Percentiles rank a stretch among this genome's conserved stretches.
Conservation (phyloP, 2,888 invertebrate genomes). For the Metallyticus violacea region DNA sequence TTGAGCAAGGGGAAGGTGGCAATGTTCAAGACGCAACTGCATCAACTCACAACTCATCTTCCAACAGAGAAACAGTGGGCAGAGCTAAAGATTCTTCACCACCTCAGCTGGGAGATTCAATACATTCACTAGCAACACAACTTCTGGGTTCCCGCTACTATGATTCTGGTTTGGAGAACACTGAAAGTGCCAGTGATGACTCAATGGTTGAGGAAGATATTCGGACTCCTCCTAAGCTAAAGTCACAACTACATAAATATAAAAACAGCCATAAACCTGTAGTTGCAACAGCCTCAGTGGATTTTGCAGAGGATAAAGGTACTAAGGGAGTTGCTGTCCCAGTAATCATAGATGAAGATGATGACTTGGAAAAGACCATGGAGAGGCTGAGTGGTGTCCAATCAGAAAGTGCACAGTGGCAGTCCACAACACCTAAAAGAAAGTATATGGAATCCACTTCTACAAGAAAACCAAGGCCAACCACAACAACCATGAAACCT, state of each 20-base stretch:
- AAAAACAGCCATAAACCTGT: slow-evolving; percentile 38
- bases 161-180: slow-evolving; percentile 38
- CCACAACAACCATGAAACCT: slow-evolving; percentile 43
- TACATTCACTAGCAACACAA: slow-evolving; percentile 58
- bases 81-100: slow-evolving; percentile 31
- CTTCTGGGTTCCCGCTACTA: slow-evolving; percentile 49
- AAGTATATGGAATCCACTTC: not conserved
- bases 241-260: slow-evolving; percentile 49
- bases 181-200: slow-evolving; percentile 17
- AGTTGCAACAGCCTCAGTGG: not conserved
- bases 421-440: not conserved
- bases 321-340: slow-evolving; percentile 61
- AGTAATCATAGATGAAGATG: slow-evolving; percentile 57
- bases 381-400: not conserved
- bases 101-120: slow-evolving; percentile 53
- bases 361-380: slow-evolving; percentile 22
- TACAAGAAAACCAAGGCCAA: not conserved
- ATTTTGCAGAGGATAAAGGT: not conserved
- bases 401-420: not conserved
- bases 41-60: not conserved
- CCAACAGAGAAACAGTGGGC: slow-evolving; percentile 37
- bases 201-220: slow-evolving; percentile 52
- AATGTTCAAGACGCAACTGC: not conserved
- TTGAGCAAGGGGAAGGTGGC: slow-evolving; percentile 40
- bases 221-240: slow-evolving; percentile 60